Base-by-base conservation (phyloP, 1,140 invertebrate genomes). In the Apis florea region DNA sequence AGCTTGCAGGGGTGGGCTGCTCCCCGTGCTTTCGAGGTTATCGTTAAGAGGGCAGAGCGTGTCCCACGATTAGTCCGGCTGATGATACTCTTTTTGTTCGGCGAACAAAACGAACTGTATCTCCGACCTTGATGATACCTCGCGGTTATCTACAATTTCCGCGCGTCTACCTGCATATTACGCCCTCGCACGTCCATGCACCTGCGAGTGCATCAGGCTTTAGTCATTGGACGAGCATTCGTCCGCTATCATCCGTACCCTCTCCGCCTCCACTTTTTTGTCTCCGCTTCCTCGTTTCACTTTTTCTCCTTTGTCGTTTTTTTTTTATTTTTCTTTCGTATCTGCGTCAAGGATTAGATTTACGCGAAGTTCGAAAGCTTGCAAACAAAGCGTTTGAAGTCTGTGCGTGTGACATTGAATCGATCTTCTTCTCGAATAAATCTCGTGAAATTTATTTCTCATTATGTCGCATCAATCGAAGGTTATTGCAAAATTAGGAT, bases 121-220 rank as follows among this genome's bases (percentile, higher is more conserved):
- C 74, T 86, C 54, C 61, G 40, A 83, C 81, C 84, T 75, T 83
- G 70, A 86, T 86, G 83, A 86, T 86, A 86, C 72, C 83, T 75
- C 54, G 11, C 72, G 82, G 71, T 86, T 83, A 83, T 87, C 84
- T 79, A 66, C 85, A 76, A 83, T 77, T 83, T 77, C 75, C 77
- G 75, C n/a, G 59, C 67, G n/a, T 71, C 53, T 79, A 83, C 79
- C 66, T 85, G 71, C 79, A 85, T 71, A 85, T 86, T 86, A 86
- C 76, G 78, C 84, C 73, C 68, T 85, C 83, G 49, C 76, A 67
- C 47, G 69, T 69, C 26, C 56, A 67, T 77, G 71, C 81, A 87
- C 82, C 76, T 79, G 84, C 71, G 54, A 79, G n/a, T 31, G 64
- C 67, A 59, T 59, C 24, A 24, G n/a, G 68, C 80, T 83, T 40